These are phyloP conservation scores for Chloroclysta siterata DNA, from an alignment of 2,888 invertebrate species.

Conservation along the genomic window DNA sequence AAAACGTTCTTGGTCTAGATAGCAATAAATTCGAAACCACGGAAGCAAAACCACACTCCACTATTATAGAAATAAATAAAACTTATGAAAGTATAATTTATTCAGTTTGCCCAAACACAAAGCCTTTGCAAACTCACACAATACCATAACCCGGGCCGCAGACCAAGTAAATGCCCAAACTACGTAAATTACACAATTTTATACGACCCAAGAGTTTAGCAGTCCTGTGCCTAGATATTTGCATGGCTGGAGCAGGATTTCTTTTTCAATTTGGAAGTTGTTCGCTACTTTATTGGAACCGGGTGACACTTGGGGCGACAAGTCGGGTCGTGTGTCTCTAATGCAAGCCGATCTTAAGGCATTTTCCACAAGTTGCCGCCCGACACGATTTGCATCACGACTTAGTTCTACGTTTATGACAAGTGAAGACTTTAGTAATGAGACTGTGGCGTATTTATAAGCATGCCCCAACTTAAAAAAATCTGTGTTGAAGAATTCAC, in stretches of 20 bases:
- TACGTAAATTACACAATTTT: constrained; percentile 33
- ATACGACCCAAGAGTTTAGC: constrained; percentile 54
- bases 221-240: constrained; percentile 68
- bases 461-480: too few species aligned
- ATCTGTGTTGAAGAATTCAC: too few species aligned
- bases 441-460: too few species aligned
- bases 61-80: constrained; percentile 9
- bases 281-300: constrained; percentile 70
- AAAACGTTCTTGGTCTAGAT: background rate
- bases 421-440: background rate
- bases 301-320: constrained; percentile 65
- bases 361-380: background rate
- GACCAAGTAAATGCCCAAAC: constrained; percentile 19
- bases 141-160: constrained; percentile 29
- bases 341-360: constrained; percentile 35
- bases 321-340: constrained; percentile 45
- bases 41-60: background rate
- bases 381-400: background rate
- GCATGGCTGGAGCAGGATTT: constrained; percentile 67
- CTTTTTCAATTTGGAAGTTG: constrained; percentile 80
- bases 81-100: constrained; percentile 14
- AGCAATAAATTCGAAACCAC: background rate
- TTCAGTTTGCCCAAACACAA: constrained; percentile 12
- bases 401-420: background rate
- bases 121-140: constrained; percentile 27